phyloP scores from a whole-genome alignment of 2,888 invertebrate genomes.

The Caenorhabditis auriculariae region DNA sequence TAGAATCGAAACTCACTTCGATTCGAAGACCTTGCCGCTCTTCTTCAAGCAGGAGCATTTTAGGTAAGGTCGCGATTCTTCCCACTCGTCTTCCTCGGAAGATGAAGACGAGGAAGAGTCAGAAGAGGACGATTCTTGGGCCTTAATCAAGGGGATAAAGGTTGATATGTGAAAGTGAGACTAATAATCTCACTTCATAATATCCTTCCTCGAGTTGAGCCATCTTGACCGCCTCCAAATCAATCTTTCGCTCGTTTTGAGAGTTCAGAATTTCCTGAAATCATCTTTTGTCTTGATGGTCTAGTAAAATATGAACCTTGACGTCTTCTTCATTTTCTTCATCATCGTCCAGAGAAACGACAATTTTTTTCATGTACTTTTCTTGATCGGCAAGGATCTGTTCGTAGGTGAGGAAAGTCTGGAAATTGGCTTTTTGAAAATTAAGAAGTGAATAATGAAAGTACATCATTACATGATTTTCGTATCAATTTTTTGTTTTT shows the following conservation, averaged over 20 bases:
- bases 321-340: too few species aligned
- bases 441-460: too few species aligned
- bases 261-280: constrained; percentile 19
- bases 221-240: constrained; percentile 15
- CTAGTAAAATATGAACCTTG: too few species aligned
- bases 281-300: too few species aligned
- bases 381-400: too few species aligned
- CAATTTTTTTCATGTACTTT: too few species aligned
- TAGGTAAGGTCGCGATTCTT: constrained; percentile 23
- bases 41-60: constrained; percentile 35
- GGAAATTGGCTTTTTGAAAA: background rate
- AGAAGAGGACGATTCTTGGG: too few species aligned
- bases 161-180: too few species aligned
- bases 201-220: background rate
- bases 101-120: constrained; percentile 1
- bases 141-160: too few species aligned
- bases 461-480: too few species aligned
- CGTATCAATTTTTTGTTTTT: too few species aligned
- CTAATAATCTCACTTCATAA: constrained; percentile 1
- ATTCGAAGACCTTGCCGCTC: constrained; percentile 33
- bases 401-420: background rate
- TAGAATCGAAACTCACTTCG: constrained; percentile 11
- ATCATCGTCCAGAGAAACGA: too few species aligned
- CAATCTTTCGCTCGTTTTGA: constrained; percentile 15
- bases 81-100: constrained; percentile 15